phyloP scores from a whole-genome alignment of 1,140 invertebrate genomes.

The Plutomurus gul region DNA sequence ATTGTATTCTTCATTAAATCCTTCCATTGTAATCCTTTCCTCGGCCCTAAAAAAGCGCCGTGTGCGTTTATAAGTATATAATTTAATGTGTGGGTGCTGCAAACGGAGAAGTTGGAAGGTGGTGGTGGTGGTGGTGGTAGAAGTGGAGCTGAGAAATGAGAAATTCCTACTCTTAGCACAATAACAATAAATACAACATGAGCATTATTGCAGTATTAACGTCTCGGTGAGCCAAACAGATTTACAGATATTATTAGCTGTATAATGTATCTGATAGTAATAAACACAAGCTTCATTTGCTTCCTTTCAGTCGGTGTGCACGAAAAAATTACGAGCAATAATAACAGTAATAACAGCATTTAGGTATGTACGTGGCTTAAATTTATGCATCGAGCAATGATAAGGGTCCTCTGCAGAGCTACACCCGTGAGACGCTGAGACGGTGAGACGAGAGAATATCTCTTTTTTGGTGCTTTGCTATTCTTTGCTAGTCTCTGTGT shows the following conservation, averaged over 20 bases:
- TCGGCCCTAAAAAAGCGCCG: not conserved
- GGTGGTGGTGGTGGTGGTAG: too few relatives aligned
- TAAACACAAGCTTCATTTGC: not conserved
- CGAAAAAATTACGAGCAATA: not conserved
- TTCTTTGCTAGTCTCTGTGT: too few relatives aligned
- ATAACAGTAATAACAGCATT: not conserved
- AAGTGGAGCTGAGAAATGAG: not conserved
- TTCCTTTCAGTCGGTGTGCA: not conserved
- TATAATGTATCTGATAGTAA: conserved; percentile 1
- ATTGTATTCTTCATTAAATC: conserved; percentile 8
- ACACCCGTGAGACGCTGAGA: too few relatives aligned
- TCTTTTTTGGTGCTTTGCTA: too few relatives aligned
- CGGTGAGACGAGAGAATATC: too few relatives aligned
- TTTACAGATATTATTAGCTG: not conserved
- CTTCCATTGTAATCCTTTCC: not conserved
- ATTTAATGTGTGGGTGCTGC: not conserved
- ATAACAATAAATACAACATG: not conserved
- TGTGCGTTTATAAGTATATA: too few relatives aligned
- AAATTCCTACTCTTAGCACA: too few relatives aligned
- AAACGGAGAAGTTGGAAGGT: too few relatives aligned
- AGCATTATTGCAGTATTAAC: not conserved
- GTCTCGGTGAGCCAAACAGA: not conserved
- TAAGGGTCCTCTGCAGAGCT: not conserved
- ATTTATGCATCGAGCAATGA: not conserved
- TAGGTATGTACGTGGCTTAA: too few relatives aligned